These are phyloP conservation scores for Poicephalus meyeri DNA, from an alignment of 2,113 vertebrate species.

Conservation along the genomic window DNA sequence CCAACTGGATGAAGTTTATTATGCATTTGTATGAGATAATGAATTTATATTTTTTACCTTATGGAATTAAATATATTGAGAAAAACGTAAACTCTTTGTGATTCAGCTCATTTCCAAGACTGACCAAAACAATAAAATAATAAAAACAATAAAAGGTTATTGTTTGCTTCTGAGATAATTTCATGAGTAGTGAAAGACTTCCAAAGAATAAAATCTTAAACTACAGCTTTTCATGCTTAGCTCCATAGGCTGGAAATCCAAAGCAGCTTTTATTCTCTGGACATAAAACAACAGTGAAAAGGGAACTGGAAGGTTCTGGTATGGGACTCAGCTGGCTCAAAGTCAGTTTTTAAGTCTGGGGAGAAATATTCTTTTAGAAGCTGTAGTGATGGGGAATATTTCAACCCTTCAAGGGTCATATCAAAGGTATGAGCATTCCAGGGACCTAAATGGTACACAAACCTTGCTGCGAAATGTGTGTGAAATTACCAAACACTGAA, in stretches of 20 bases:
- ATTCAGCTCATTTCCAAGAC: neutral
- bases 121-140: neutral
- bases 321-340: neutral
- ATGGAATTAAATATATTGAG: neutral
- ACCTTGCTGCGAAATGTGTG: neutral
- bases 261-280: neutral
- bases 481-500: neutral
- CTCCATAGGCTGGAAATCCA: neutral
- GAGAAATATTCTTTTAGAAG: neutral
- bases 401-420: neutral
- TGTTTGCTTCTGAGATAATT: neutral
- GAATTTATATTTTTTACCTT: neutral
- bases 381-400: neutral
- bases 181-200: neutral
- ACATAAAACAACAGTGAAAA: neutral
- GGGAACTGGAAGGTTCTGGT: neutral
- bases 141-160: neutral
- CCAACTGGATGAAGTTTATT: neutral
- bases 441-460: neutral
- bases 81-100: neutral
- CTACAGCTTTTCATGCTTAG: neutral
- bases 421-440: neutral
- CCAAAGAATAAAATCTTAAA: neutral
- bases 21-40: neutral
- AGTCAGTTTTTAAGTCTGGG: neutral